Conservation (phyloP, 1,140 invertebrate genomes). For the Antheraea pernyi region DNA sequence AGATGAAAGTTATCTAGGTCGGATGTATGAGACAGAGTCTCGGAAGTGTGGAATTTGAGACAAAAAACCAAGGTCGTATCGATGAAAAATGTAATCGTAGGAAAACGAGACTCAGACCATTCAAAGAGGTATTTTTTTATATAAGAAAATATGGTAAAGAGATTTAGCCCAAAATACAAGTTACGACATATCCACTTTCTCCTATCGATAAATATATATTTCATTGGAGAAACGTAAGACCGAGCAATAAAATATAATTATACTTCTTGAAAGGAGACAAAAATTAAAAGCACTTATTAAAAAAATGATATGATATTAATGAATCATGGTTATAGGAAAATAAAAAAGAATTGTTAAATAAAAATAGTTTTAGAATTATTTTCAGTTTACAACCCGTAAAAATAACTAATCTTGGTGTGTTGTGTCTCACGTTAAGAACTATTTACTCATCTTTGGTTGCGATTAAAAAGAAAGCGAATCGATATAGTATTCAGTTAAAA, state of each 20-base stretch:
- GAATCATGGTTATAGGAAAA: neutral
- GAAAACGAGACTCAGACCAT: too few species aligned
- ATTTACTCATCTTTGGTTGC: constrained; percentile 28
- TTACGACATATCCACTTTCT: too few species aligned
- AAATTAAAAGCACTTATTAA: too few species aligned
- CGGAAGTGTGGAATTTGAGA: constrained; percentile 26
- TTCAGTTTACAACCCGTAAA: neutral
- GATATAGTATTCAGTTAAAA: constrained; percentile 36
- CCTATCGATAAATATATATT: too few species aligned
- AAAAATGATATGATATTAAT: neutral
- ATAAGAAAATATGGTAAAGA: too few species aligned
- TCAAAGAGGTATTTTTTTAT: too few species aligned
- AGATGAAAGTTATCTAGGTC: constrained; percentile 19
- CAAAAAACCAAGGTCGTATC: too few species aligned
- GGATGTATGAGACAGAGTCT: constrained; percentile 36
- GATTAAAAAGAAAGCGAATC: constrained; percentile 47
- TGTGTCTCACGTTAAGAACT: neutral
- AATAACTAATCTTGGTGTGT: neutral
- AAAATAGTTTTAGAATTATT: neutral
- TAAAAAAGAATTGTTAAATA: neutral
- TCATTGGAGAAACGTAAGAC: too few species aligned
- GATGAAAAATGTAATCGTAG: too few species aligned
- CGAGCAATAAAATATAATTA: too few species aligned
- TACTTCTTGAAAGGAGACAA: too few species aligned
- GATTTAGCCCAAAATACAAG: too few species aligned